phyloP scores from a whole-genome alignment of 2,113 vertebrate species.

The Murina feae region DNA sequence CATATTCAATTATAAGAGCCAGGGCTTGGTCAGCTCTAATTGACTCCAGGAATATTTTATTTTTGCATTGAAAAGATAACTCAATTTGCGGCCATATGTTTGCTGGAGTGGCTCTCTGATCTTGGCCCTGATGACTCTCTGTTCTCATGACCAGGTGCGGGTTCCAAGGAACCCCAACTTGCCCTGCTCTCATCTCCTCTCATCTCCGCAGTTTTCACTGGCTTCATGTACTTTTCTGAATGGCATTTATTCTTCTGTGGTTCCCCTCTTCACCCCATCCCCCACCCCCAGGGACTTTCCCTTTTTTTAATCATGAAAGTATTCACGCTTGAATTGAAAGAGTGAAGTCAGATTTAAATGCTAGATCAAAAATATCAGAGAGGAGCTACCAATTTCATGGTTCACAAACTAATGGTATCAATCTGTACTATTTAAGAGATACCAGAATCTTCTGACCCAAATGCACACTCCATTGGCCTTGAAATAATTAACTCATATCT shows the following conservation, averaged over 20 bases:
- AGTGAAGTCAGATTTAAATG: slow-evolving; percentile 70
- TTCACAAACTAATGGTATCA: slow-evolving; percentile 68
- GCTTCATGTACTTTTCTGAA: slow-evolving; percentile 21
- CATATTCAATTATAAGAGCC: slow-evolving; percentile 69
- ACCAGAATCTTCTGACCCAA: slow-evolving; percentile 60
- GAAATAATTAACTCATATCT: slow-evolving; percentile 67
- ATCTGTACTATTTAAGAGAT: slow-evolving; percentile 66
- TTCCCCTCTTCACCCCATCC: not conserved
- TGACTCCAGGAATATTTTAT: slow-evolving; percentile 68
- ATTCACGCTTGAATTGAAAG: slow-evolving; percentile 62
- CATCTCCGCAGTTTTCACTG: not conserved
- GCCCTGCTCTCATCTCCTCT: not conserved
- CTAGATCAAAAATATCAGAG: slow-evolving; percentile 66
- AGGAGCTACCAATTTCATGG: slow-evolving; percentile 72
- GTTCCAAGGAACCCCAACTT: not conserved
- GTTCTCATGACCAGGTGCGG: slow-evolving; percentile 23
- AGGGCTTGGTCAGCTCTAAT: slow-evolving; percentile 68
- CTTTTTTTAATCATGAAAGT: slow-evolving; percentile 63
- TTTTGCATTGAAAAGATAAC: slow-evolving; percentile 68
- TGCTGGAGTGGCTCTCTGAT: slow-evolving; percentile 45
- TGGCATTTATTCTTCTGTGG: not conserved
- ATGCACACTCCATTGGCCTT: slow-evolving; percentile 60
- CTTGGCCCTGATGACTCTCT: not conserved
- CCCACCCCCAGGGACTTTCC: not conserved
- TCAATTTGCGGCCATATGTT: slow-evolving; percentile 59